These are phyloP conservation scores for Crenuchus spilurus DNA, from an alignment of 2,797 vertebrate genomes.

Conservation along the genomic window DNA sequence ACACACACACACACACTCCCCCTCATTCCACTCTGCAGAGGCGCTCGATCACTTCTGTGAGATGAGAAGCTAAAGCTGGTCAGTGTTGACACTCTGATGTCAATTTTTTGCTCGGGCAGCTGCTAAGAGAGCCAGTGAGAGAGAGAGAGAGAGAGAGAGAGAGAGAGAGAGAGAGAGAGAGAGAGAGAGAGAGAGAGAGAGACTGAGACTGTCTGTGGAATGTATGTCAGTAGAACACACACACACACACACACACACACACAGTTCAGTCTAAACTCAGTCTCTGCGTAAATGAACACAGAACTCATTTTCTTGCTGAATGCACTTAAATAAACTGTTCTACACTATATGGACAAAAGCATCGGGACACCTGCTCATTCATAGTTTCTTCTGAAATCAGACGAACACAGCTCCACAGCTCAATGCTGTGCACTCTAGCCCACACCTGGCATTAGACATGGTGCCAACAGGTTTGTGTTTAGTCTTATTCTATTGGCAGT, in stretches of 20 bases:
- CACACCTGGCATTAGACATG: too few relatives aligned
- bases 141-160: conserved; percentile 5
- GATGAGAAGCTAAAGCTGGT: conserved; percentile 24
- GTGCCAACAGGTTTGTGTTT: too few relatives aligned
- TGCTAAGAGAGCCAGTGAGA: conserved; percentile 11
- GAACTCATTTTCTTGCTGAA: too few relatives aligned
- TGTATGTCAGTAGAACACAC: conserved; percentile 53
- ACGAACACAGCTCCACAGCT: too few relatives aligned
- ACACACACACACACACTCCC: conserved; percentile 38
- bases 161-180: conserved; percentile 8
- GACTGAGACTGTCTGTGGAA: conserved; percentile 26
- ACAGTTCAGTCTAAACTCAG: not conserved
- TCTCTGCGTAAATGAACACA: too few relatives aligned
- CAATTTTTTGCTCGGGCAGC: conserved; percentile 4
- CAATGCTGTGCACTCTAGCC: too few relatives aligned
- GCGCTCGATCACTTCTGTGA: conserved; percentile 40
- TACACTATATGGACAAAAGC: too few relatives aligned
- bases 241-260: conserved; percentile 7
- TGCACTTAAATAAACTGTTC: too few relatives aligned
- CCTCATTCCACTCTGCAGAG: conserved; percentile 56
- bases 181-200: conserved; percentile 4
- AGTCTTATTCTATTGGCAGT: too few relatives aligned
- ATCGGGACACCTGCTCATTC: too few relatives aligned
- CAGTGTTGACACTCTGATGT: conserved; percentile 34
- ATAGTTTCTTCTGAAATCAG: too few relatives aligned